These are phyloP conservation scores for Stomatorhinus walkeri DNA, from an alignment of 2,797 vertebrate genomes.

Conservation along the genomic window DNA sequence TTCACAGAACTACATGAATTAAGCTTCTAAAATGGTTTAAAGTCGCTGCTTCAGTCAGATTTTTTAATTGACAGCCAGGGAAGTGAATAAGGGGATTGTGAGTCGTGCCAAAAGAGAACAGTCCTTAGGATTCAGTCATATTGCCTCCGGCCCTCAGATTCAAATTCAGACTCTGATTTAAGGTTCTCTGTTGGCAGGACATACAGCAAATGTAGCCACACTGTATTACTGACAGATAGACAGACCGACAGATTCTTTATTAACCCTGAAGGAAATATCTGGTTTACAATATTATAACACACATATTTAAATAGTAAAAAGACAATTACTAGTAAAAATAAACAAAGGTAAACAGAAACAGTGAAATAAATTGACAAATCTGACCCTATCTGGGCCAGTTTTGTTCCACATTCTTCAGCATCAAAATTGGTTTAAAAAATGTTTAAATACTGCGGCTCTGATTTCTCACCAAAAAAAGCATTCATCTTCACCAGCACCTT, in stretches of 20 bases:
- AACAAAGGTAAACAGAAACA: not conserved
- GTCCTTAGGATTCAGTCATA: not conserved
- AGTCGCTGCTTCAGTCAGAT: not conserved
- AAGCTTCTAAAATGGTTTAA: not conserved
- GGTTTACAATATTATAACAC: not conserved
- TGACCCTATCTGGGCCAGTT: not conserved
- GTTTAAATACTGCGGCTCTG: not conserved
- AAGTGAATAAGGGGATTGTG: conserved; percentile 18
- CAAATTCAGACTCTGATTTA: not conserved
- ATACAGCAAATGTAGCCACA: not conserved
- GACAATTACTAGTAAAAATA: not conserved
- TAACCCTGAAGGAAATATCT: not conserved
- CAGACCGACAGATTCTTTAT: not conserved
- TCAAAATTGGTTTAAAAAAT: not conserved
- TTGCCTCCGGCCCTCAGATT: not conserved
- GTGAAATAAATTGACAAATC: not conserved
- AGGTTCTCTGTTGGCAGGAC: not conserved
- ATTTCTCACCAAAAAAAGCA: not conserved
- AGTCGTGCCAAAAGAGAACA: not conserved
- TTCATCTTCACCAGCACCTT: not conserved
- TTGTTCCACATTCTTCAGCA: not conserved
- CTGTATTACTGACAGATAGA: not conserved
- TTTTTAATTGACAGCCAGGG: not conserved
- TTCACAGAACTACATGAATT: not conserved
- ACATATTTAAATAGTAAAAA: not conserved